Conservation (phyloP, 2,888 invertebrate species). For the Hoplodrina ambigua region DNA sequence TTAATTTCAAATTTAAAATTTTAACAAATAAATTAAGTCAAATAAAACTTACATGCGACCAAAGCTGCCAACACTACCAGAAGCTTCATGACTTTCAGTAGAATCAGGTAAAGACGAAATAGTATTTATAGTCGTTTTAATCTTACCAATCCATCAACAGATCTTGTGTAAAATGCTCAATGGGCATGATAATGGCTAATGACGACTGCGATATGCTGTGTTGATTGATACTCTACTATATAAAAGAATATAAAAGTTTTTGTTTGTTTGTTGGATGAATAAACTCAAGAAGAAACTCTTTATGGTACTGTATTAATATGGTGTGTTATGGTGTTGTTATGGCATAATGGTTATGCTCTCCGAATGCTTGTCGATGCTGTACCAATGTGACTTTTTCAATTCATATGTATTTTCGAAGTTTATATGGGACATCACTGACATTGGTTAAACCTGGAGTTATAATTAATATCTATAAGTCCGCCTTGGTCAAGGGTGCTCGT, state of each 20-base stretch:
- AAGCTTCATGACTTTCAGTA: slow-evolving; percentile 31
- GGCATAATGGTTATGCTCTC: no score
- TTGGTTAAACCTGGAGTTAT: no score
- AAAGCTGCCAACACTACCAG: slow-evolving; percentile 42
- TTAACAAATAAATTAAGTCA: background rate
- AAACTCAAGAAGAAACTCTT: background rate
- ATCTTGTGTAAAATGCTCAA: slow-evolving; percentile 19
- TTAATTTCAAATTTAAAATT: no score
- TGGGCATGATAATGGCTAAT: slow-evolving; percentile 14
- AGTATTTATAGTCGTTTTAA: slow-evolving; percentile 35
- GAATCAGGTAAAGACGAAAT: slow-evolving; percentile 10
- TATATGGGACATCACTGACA: no score
- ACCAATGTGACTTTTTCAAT: no score
- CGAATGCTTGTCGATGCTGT: no score
- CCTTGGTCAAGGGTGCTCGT: no score
- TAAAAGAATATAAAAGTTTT: background rate
- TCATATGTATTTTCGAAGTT: no score
- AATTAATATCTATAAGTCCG: no score
- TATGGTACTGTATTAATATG: background rate
- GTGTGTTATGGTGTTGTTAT: background rate
- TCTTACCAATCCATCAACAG: slow-evolving; percentile 6
- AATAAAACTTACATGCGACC: slow-evolving; percentile 36
- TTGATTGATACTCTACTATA: slow-evolving; percentile 10
- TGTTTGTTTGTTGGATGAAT: slow-evolving; percentile 10
- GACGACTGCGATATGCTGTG: slow-evolving; percentile 9